Evolutionary conservation across 2,113 vertebrate species (phyloP), one percentile per base, ranked within the genome.

Genomic region (Cyanistes caeruleus): DNA sequence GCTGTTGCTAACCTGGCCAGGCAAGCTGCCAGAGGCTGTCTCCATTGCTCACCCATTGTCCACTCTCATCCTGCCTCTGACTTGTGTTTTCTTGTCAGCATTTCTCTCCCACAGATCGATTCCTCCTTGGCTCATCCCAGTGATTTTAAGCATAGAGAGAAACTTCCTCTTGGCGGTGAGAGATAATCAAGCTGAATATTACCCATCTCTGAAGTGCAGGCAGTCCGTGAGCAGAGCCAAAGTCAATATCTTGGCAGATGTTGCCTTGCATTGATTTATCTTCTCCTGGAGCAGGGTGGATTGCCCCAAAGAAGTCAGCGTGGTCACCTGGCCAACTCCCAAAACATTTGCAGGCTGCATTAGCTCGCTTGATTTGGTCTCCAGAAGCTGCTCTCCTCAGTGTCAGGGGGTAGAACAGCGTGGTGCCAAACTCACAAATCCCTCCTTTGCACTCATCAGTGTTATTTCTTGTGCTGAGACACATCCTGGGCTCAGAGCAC

Each of bases 171-270:
- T 95, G 93, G 93, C 49, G 64, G 97, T 97, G 96, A 97, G 97
- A 98, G 95, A 98, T 97, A 98, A 98, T 98, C 98, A 98, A 98
- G 97, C 97, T 98, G 97, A 98, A 98, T 98, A 98, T 98, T 98
- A 98, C 96, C 97, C 89, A 97, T 96, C 79, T 96, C 97, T 97
- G 96, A 98, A 98, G 97, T 97, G 95, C 93, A 96, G 94, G 96
- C 96, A 97, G 96, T 92, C 94, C 49, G 41, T 97, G 97, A 97
- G 94, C 95, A 95, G 95, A 97, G 97, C 97, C 96, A 97, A 96
- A 97, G 96, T 98, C 98, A 98, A 94, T 98, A 98, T 97, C 97
- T 97, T 97, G 97, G 97, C 97, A 98, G 97, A 97, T 97, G 98
- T 97, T 98, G 94, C 95, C 94, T 98, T 95, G 93, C 91, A 97